Percentiles rank a stretch among this genome's conserved stretches.
Evolutionary conservation across 2,888 invertebrate species (phyloP).

Genomic region (Melolontha melolontha): DNA sequence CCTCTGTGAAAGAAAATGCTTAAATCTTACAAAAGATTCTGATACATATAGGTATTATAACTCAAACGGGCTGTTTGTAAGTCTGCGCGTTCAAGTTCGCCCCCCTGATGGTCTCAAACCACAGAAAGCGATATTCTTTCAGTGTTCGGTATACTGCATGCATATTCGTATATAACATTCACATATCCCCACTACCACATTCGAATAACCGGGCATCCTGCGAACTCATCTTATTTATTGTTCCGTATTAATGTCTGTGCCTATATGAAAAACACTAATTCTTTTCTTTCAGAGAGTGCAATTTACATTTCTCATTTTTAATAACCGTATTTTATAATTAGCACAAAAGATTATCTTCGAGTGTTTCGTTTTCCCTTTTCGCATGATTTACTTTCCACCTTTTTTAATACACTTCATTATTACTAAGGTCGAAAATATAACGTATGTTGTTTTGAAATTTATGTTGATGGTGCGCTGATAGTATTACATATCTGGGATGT

Average conservation of each 20-base stretch:
- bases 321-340: conserved; percentile 48
- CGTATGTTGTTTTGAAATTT: conserved; percentile 37
- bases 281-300: conserved; percentile 47
- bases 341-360: conserved; percentile 45
- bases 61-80: conserved; percentile 7
- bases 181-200: conserved; percentile 8
- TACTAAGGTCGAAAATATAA: conserved; percentile 37
- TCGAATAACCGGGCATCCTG: conserved; percentile 43
- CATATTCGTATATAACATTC: no score
- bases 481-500: no score
- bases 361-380: neutral
- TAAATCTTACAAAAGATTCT: conserved; percentile 23
- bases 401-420: conserved; percentile 35
- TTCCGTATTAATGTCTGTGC: conserved; percentile 51
- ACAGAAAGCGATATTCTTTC: no score
- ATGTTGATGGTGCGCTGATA: neutral
- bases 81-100: no score
- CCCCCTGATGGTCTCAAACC: no score
- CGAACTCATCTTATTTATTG: conserved; percentile 51
- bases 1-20: neutral
- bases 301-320: conserved; percentile 48
- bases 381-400: neutral
- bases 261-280: conserved; percentile 52
- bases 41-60: conserved; percentile 14
- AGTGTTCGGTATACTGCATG: no score